Evolutionary conservation across 2,797 vertebrate genomes (phyloP), one percentile per base, ranked within the genome.

Genomic region (Eulemur mongoz): DNA sequence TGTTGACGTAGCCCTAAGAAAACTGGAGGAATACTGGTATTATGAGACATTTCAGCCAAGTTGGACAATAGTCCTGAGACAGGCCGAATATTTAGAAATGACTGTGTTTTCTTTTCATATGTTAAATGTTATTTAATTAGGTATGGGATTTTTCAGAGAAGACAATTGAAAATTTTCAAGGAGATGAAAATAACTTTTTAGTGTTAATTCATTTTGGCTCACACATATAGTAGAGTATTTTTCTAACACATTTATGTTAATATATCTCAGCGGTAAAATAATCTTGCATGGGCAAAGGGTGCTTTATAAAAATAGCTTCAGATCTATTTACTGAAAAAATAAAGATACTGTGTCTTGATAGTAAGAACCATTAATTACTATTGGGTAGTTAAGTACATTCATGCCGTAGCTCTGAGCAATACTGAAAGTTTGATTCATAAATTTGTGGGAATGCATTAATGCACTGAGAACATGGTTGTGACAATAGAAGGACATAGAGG

Each of bases 121-220:
- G 43, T 72, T 88, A 61, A 89, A 27, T 72, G 7, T 43, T 69
- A 27, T 83, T 95, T 82, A 73, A 15, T 72, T 72, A 38, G 7
- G 45, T 75, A 6, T 8, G 27, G 63, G 45, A 65, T 76, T 90
- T 96, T 65, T 85, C 48, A 93, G 59, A 94, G 70, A 85, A 20
- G n/a, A 43, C 48, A 84, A 2, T 59, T 93, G 48, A 72, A 50
- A 81, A 43, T 80, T 72, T 93, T 93, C 27, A 81, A 76, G 57
- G 69, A 89, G 38, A 38, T 78, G 25, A 80, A 90, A 89, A 32
- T 48, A 80, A 72, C 32, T 84, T 93, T 85, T 91, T 95, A 35
- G 40, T 83, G 57, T 92, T 86, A 79, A 72, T 81, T 32, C 23
- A 59, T 4, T 89, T 59, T 65, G 50, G 15, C 57, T 91, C 32